A percentile compares a stretch with the other conserved stretches of the same genome.
These are phyloP conservation scores for Brachyptera risi DNA, from an alignment of 2,888 invertebrate genomes.

Conservation along the genomic window DNA sequence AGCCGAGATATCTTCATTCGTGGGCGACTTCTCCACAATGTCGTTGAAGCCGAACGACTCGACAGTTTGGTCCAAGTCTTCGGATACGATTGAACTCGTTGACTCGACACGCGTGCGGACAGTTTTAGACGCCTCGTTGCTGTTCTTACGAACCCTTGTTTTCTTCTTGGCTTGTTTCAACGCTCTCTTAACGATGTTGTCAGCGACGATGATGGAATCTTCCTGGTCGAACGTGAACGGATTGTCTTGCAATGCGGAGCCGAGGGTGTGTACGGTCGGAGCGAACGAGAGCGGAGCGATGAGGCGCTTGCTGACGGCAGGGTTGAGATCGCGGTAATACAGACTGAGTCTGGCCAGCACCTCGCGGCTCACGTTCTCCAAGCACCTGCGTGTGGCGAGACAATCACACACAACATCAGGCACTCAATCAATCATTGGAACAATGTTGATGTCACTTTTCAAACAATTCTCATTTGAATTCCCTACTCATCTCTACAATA, in stretches of 20 bases:
- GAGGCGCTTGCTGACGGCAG: conserved; percentile 56
- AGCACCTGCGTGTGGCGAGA: no score
- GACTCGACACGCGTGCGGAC: conserved; percentile 30
- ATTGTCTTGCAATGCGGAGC: conserved; percentile 21
- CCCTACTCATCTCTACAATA: no score
- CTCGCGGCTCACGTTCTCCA: conserved; percentile 60
- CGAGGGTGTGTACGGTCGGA: conserved; percentile 53
- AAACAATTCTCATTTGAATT: no score
- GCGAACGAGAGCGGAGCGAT: conserved; percentile 67
- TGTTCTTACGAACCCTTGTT: conserved; percentile 16
- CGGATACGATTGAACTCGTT: conserved; percentile 40
- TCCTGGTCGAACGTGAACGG: conserved; percentile 21
- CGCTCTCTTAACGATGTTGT: conserved; percentile 27
- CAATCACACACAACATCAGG: no score
- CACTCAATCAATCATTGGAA: no score
- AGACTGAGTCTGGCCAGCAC: conserved; percentile 60
- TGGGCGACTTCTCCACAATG: conserved; percentile 45
- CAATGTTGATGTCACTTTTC: no score
- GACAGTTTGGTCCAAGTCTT: conserved; percentile 45
- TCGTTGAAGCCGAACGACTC: conserved; percentile 40
- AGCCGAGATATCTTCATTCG: conserved; percentile 39
- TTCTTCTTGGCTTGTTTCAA: conserved; percentile 31
- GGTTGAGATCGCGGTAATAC: conserved; percentile 61
- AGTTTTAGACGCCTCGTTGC: conserved; percentile 7
- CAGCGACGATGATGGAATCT: not conserved